Base-by-base conservation (phyloP, 2,113 vertebrate genomes). In the Eurypyga helias region DNA sequence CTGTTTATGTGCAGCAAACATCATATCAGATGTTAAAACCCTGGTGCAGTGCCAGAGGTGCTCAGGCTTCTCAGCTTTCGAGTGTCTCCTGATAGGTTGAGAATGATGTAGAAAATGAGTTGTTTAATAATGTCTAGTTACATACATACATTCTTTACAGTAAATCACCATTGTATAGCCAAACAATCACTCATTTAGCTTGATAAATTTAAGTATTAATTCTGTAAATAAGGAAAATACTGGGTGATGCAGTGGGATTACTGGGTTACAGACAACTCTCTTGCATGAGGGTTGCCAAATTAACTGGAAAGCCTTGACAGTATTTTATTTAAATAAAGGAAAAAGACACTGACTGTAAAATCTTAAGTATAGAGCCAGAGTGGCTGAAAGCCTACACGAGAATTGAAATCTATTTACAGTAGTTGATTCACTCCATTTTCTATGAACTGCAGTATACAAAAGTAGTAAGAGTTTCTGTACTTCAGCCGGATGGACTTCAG, bases 321-420 rank as follows among this genome's bases (percentile, higher is more conserved):
- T n/a, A 7, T 7, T 8, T 73, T 52, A 21, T 58, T 84, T 64
- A 75, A 83, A 51, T 54, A 14, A 82, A 45, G 6, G 33, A 64
- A 58, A 66, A 46, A 3, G 17, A 60, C 0, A 17, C 3, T 66
- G 4, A 24, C 38, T 1, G 4, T 45, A 46, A 46, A 61, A 75
- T 14, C 14, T 14, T 1, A 25, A 7, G 4, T 31, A 6, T n/a
- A 34, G 43, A 76, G 34, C 13, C 18, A 24, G 6, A 11, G 23
- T 45, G 71, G 25, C 62, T 65, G 45, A 69, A 65, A 83, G 33
- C 58, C 64, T 79, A 25, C 11, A 6, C 8, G 46, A 33, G 10
- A 72, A 28, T 10, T 71, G 0, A 4, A 34, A 10, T 72, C 29
- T 76, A 0, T 2, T 3, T 45, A 3, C 11, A 28, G 17, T 13